Base-by-base conservation (phyloP, 1,140 invertebrate genomes). In the Drosophila nebulosa region DNA sequence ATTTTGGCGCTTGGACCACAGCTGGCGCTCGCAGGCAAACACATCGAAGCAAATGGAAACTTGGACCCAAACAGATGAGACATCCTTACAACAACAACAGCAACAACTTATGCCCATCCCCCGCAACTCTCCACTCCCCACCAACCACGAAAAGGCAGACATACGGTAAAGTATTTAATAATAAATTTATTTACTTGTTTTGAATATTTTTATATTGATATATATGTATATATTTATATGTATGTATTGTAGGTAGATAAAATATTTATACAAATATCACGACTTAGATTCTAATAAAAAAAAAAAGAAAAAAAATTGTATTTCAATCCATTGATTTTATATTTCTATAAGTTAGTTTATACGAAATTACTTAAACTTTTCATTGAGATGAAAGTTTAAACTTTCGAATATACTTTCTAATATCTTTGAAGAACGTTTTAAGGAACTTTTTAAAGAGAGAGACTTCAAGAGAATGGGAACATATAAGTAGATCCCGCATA, bases 191-290 rank as follows among this genome's bases (percentile, higher is more conserved):
- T 61, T 61, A n/a, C 55, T 60, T 35, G 46, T 30, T 60, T 64
- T 59, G 12, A 32, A 30, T 27, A 59, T 56, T 63, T 52, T 56
- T n/a, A 55, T 4, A 55, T 14, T 58, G 3, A 35, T 32, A 14
- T 22, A 42, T 46, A 46, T 10, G 24, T 59, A 50, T 6, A 6
- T 14, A 36, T 64, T n/a, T n/a, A 27, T 27, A 27, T 4, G 27
- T 71, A 69, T 66, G 4, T 30, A 30, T 50, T 50, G 3, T 12
- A 12, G 10, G 7, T 32, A 10, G 7, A 70, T 66, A 75, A 35
- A 63, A 71, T 58, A 39, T 63, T 53, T 26, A 75, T 78, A 71
- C 64, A 83, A 83, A 75, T 83, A 83, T 83, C 79, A 83, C 79
- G 68, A 21, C 80, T 75, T 84, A 84, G 32, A 60, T 12, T 53